Base-by-base conservation (phyloP, 1,140 invertebrate species). In the Cataglyphis hispanica region DNA sequence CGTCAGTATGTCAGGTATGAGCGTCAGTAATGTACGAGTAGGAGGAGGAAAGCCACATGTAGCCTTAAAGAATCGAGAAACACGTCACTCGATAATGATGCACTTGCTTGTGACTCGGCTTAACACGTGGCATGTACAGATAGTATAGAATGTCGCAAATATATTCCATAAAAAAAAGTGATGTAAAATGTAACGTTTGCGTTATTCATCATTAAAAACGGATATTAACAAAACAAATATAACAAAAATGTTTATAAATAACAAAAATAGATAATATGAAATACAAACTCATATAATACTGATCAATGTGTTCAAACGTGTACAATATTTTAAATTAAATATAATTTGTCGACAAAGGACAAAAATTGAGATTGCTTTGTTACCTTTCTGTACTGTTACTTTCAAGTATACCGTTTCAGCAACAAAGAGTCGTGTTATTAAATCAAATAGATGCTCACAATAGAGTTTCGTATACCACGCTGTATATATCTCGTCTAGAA, bases 1-100 rank as follows among this genome's bases (percentile, higher is more conserved):
- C 61, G 84, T 85, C 84, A 85, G 46, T 37, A 34, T 64, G 81
- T 56, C 37, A 43, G 50, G 63, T 78, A 85, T 58, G 43, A 80
- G 31, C 40, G 84, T 67, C 50, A 34, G 46, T 31, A 60, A 58
- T 27, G 19, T 2, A 3, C 25, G 31, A 40, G 31, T 56, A 31
- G n/a, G 56, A 70, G n/a, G 56, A 70, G 69, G 60, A 56, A 60
- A 22, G 34, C 13, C 53, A 19, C 81, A 85, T 78, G 80, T 88
- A 72, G 58, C 40, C 25, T 67, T 77, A 85, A 66, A 76, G 63
- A 40, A 77, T 50, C 27, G 31, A 50, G 19, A 72, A 84, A 87
- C 37, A 43, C 34, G 53, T 64, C 76, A 64, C 0, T 58, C 78
- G 34, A 74, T 31, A 56, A 53, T 66, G 13, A 16, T 50, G 27